Evolutionary conservation across 1,140 invertebrate genomes (phyloP).

Genomic region (Tetragonula clypearis): DNA sequence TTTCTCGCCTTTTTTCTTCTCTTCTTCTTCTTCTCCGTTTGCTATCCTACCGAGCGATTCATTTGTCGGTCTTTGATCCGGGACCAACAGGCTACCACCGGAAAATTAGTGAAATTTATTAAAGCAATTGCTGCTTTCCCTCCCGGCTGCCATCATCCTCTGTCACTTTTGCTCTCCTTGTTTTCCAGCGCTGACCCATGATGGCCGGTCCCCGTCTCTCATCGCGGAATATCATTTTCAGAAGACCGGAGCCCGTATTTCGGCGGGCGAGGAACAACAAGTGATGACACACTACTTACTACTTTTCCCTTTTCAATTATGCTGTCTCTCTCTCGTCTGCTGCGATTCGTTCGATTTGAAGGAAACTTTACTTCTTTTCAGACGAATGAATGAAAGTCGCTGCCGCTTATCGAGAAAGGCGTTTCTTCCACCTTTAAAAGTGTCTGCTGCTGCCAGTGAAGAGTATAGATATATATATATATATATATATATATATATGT

Average conservation of each 20-base stretch:
- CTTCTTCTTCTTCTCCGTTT: background rate
- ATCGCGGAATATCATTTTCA: background rate
- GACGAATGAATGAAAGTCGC: no score
- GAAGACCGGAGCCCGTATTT: background rate
- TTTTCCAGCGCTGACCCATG: background rate
- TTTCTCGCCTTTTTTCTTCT: conserved; percentile 21
- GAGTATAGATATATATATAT: no score
- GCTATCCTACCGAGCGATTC: conserved; percentile 62
- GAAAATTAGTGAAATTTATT: conserved; percentile 75
- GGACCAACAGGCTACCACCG: conserved; percentile 60
- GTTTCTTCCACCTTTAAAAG: background rate
- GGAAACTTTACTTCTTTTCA: no score
- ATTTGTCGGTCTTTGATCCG: conserved; percentile 75
- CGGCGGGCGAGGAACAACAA: background rate
- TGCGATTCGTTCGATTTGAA: no score
- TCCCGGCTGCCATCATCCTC: conserved; percentile 6
- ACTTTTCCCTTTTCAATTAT: no score
- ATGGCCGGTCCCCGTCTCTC: background rate
- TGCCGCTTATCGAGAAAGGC: background rate
- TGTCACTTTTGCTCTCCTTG: conserved; percentile 9
- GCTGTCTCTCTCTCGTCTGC: no score
- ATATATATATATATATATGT: background rate
- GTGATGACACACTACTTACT: no score
- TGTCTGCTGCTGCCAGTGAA: background rate
- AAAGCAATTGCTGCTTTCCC: conserved; percentile 6